Base-by-base conservation (phyloP, 2,888 invertebrate genomes). In the Thereva nobilitata region DNA sequence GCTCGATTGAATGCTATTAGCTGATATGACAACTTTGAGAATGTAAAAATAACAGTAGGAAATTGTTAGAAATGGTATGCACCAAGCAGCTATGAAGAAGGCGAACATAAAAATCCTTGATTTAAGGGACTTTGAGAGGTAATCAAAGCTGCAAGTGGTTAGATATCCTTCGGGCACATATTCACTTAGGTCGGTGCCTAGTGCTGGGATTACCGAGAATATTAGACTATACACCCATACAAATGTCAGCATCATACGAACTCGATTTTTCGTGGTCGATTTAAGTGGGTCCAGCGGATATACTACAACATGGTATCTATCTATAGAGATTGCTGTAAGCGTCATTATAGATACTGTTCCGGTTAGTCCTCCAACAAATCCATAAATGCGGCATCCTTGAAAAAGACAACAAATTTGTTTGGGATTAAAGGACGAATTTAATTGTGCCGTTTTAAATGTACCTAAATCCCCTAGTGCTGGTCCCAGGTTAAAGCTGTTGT, bases 101-200 rank as follows among this genome's bases (percentile, higher is more conserved):
- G 86, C 77, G 72, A 92, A 85, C 75, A 92, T 91, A 76, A 90
- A 93, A 68, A 85, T 83, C 57, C 86, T 85, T 1, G 86, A 86
- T 0, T 78, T 76, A 0, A 79, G 74, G 64, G 86, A 85, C n/a
- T 86, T 85, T 1, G 90, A 87, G 55, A 93, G 83, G 75, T 93
- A 94, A 79, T 93, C 93, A 76, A 91, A 93, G 74, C 92, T 90
- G 80, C 93, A 94, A 73, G 90, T 90, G 23, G 91, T 92, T 68
- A 93, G 84, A 76, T 87, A 92, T 2, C 92, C 93, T 78, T 93
- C 93, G 5, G 93, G 92, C 10, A 91, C 89, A 80, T 93, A 94
- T 42, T 83, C 84, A 34, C 89, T 89, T 72, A 90, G 84, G 6
- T 91, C 90, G 50, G 91, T 83, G 73, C 88, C 84, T 37, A 80